Evolutionary conservation across 2,113 vertebrate genomes (phyloP).

Genomic region (Rousettus leschenaultii): DNA sequence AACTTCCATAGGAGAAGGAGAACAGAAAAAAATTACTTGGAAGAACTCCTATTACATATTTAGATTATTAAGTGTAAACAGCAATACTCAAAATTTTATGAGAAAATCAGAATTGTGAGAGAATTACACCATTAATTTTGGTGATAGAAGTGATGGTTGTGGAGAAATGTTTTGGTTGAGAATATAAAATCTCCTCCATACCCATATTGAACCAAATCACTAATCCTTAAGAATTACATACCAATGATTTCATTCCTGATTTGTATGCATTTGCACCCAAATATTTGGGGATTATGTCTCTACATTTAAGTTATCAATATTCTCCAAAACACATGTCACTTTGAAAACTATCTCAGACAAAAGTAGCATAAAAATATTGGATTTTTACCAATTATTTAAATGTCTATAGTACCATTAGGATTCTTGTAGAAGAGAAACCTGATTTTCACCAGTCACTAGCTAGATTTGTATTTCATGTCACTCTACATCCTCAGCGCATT

Average conservation of each 20-base stretch:
- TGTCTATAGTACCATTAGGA: not conserved
- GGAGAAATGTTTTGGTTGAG: not conserved
- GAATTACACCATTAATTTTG: not conserved
- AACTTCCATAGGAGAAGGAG: not conserved
- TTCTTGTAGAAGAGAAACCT: conserved; percentile 50
- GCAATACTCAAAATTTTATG: not conserved
- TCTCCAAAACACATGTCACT: not conserved
- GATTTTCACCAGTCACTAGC: conserved; percentile 8
- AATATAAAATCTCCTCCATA: not conserved
- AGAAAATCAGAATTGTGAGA: not conserved
- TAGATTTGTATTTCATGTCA: conserved; percentile 26
- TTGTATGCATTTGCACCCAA: not conserved
- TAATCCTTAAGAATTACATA: not conserved
- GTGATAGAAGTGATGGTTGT: not conserved
- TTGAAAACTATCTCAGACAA: not conserved
- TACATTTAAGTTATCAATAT: not conserved
- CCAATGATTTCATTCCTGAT: not conserved
- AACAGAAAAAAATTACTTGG: not conserved
- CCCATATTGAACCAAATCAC: not conserved
- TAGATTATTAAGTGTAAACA: not conserved
- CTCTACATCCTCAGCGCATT: not conserved
- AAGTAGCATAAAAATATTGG: not conserved
- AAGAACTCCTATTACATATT: not conserved
- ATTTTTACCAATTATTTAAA: not conserved
- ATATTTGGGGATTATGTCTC: not conserved